Evolutionary conservation across 2,797 vertebrate species (phyloP).

Genomic region (Lepidocolaptes lacrymiger): DNA sequence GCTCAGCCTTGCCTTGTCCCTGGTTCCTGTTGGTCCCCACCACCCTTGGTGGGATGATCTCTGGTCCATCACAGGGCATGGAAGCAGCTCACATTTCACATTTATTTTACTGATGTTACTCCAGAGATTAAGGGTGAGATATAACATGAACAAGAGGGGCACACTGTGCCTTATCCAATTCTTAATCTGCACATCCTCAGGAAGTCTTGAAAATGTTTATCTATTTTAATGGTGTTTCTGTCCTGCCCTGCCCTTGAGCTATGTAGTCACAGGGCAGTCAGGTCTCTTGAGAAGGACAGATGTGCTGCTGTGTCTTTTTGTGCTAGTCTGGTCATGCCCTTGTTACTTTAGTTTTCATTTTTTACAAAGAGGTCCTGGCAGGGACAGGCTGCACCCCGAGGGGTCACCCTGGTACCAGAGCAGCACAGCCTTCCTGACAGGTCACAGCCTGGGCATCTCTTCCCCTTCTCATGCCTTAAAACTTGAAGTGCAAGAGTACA

Average conservation of each 20-base stretch:
- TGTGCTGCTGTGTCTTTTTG: background rate
- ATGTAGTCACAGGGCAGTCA: background rate
- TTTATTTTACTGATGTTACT: background rate
- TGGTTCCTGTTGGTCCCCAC: background rate
- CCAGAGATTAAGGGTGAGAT: background rate
- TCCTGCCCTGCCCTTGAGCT: background rate
- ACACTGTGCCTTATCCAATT: background rate
- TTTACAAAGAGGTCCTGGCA: background rate
- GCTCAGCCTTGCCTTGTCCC: background rate
- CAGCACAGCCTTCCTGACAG: background rate
- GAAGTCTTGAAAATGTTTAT: background rate
- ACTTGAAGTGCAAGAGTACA: background rate
- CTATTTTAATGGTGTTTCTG: background rate
- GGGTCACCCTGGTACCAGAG: background rate
- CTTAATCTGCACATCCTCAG: background rate
- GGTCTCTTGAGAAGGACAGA: background rate
- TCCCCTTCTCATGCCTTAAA: background rate
- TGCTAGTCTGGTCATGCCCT: background rate
- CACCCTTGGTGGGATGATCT: background rate
- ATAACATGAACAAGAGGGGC: background rate
- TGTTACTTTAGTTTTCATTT: background rate
- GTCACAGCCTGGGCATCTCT: background rate
- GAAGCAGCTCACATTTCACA: background rate
- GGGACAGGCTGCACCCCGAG: background rate
- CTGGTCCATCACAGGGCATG: fast-evolving